These are phyloP conservation scores for Melanerpes formicivorus DNA, from an alignment of 2,113 vertebrate genomes.

Conservation along the genomic window DNA sequence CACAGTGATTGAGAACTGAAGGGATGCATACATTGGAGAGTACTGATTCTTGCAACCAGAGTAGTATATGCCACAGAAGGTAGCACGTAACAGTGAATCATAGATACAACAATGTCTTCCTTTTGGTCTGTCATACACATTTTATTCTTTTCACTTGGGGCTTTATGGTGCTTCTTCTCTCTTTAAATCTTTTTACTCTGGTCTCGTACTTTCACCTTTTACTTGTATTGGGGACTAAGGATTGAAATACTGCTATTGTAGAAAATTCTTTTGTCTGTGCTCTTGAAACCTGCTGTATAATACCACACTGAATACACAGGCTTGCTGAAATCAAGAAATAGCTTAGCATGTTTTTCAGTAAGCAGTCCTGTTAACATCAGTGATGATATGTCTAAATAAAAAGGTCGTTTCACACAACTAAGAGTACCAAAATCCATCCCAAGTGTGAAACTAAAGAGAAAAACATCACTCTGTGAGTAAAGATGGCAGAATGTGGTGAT, in stretches of 20 bases:
- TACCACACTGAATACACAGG: background rate
- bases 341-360: background rate
- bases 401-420: background rate
- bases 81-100: background rate
- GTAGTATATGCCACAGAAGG: slow-evolving; percentile 12
- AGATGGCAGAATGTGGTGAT: background rate
- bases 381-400: slow-evolving; percentile 5
- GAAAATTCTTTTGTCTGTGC: background rate
- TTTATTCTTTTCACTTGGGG: slow-evolving; percentile 21
- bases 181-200: slow-evolving; percentile 49
- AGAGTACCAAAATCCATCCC: background rate
- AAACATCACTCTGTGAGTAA: background rate
- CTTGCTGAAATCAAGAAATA: background rate
- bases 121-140: background rate
- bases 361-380: background rate
- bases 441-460: background rate
- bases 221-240: slow-evolving; percentile 47
- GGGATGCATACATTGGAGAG: background rate
- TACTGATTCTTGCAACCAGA: slow-evolving; percentile 1
- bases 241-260: slow-evolving; percentile 71
- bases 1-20: background rate
- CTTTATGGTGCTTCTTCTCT: slow-evolving; percentile 27
- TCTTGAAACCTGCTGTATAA: background rate
- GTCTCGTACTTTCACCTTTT: slow-evolving; percentile 25
- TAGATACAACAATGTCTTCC: background rate